Percentiles rank a stretch among this genome's conserved stretches.
phyloP scores from a whole-genome alignment of 2,888 invertebrate species.

The Aphelenchoides bicaudatus region DNA sequence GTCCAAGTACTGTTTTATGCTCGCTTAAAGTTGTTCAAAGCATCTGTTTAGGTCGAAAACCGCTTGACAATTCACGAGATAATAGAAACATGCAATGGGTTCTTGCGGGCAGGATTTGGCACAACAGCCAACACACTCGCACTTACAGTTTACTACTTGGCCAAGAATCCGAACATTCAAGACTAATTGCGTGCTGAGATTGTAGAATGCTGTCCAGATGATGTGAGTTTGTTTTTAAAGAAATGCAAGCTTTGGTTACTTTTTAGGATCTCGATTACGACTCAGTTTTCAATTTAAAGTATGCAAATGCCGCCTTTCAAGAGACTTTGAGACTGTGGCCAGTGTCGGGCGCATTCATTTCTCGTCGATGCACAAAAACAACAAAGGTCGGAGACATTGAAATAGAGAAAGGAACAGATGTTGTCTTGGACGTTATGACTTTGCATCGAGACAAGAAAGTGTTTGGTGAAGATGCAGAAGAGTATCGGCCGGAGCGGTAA shows the following conservation, averaged over 20 bases:
- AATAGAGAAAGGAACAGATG: slow-evolving; percentile 5
- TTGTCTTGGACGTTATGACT: neutral
- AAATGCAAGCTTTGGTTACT: no score
- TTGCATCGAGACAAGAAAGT: neutral
- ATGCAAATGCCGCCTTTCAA: no score
- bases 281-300: no score
- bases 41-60: no score
- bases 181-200: neutral
- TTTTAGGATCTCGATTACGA: no score
- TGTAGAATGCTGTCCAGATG: neutral
- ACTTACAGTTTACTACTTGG: neutral
- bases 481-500: slow-evolving; percentile 8
- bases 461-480: neutral
- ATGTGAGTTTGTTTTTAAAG: no score
- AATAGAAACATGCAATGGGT: neutral
- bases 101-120: neutral
- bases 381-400: neutral
- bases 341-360: no score
- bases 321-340: no score
- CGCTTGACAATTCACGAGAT: neutral
- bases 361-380: slow-evolving; percentile 2
- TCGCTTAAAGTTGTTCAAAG: no score
- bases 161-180: slow-evolving; percentile 1
- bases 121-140: neutral
- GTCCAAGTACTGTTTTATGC: no score